Evolutionary conservation across 2,797 vertebrate genomes (phyloP), one percentile per base, ranked within the genome.

Genomic region (Phoebastria nigripes): DNA sequence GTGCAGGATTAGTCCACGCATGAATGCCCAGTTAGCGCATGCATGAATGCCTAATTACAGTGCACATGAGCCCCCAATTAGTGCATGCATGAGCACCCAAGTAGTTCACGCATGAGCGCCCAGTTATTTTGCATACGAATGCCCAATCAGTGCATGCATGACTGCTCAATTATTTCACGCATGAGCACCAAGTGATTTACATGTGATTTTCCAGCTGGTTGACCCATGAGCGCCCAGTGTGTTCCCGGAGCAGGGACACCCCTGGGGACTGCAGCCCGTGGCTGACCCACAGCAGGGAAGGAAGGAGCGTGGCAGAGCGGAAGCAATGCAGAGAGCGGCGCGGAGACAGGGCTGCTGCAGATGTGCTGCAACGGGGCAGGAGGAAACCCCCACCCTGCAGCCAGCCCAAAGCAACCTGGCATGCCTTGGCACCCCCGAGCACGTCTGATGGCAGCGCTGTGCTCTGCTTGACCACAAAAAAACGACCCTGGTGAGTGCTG

Each of bases 331-430:
- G 51, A 16, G 46, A 21, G 51, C 1, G 2, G 31, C 2, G 5
- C 0, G 0, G 54, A 13, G 67, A 20, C 0, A 1, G 5, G 41
- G 58, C 74, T 84, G 74, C 51, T 1, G 4, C 33, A 61, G 42
- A 25, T 17, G 82, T 73, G 29, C 90, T 46, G 55, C 3, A 11
- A 31, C 2, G 19, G 28, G 26, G 62, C 47, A 20, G 70, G 62
- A 82, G 70, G 71, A 82, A n/a, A 31, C 2, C n/a, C n/a, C 49
- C 15, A 31, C 10, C 22, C 33, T 26, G 35, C 72, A 77, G 39
- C 44, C 47, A 54, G 28, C 49, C 56, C 87, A 59, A 42, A 78
- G 66, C 56, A 35, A 22, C 61, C n/a, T 9, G 25, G 37, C 58
- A 7, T 10, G 37, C 33, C 51, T 31, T 28, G 55, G 81, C 61